Conservation (phyloP, 2,113 vertebrate species). For the Entelurus aequoreus region DNA sequence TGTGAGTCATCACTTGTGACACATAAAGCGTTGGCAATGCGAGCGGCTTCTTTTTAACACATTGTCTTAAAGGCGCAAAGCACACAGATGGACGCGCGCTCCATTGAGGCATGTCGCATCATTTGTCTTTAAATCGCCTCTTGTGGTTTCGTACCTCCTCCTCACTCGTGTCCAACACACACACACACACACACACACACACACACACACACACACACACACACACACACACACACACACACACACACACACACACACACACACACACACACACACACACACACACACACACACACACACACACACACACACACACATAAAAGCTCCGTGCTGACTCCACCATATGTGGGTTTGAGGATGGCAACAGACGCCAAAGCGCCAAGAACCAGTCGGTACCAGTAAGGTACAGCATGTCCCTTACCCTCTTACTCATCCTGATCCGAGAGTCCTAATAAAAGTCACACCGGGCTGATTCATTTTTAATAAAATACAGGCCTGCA, state of each 20-base stretch:
- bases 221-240: background rate
- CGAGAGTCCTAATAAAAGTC: conserved; percentile 42
- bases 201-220: too few relatives aligned
- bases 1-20: conserved; percentile 71
- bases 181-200: too few relatives aligned
- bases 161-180: conserved; percentile 16
- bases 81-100: conserved; percentile 37
- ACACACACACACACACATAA: too few relatives aligned
- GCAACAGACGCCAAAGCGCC: conserved; percentile 57
- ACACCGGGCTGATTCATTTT: conserved; percentile 11
- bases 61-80: conserved; percentile 44
- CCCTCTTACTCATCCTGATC: conserved; percentile 53
- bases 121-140: conserved; percentile 25
- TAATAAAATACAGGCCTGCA: conserved; percentile 7
- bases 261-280: too few relatives aligned
- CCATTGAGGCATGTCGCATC: conserved; percentile 6
- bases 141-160: conserved; percentile 13
- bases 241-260: background rate
- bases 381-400: conserved; percentile 51
- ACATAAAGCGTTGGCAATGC: conserved; percentile 69
- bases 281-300: conserved; percentile 10
- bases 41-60: conserved; percentile 54
- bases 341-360: conserved; percentile 54
- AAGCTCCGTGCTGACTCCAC: conserved; percentile 51
- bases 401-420: conserved; percentile 54